Base-by-base conservation (phyloP, 1,140 invertebrate species). In the Drosophila arawakana region DNA sequence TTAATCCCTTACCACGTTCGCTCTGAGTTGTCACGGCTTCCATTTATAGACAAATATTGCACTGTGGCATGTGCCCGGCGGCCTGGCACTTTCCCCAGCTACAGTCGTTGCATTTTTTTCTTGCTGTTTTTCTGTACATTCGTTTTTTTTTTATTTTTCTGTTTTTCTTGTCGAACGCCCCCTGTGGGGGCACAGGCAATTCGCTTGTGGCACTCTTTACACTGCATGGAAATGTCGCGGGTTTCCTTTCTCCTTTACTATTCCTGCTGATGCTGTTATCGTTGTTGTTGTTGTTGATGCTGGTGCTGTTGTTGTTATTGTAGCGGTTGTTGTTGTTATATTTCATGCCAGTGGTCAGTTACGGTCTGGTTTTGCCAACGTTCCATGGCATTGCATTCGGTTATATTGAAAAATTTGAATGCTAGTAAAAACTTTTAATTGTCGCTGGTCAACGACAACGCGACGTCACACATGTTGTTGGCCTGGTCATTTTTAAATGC, bases 381-480 rank as follows among this genome's bases (percentile, higher is more conserved):
- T 58, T 76, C 55, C 76, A 76, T 76, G 67, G 57, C 74, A 88
- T 63, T 66, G 66, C 81, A 61, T 77, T 80, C 80, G 80, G 61
- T 71, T 86, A 86, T 86, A 86, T 86, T 86, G 83, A 86, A 86
- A 86, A 86, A 88, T 86, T 88, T 86, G 83, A 86, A 88, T 88
- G 83, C 83, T 86, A 86, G 83, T 88, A 83, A 86, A 86, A 86
- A 86, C 80, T 83, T 86, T 86, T 86, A 86, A 86, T 86, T 86
- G 83, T 86, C 84, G 83, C 76, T 59, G 73, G 67, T 55, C 72
- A 74, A 49, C 72, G 66, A 57, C 52, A 61, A 13, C 46, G 8
- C 18, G 46, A 47, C 46, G 15, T 74, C 69, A 77, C 69, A 78
- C 69, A 78, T 77, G 76, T 86, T 75, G 77, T 61, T 63, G 73